phyloP scores from a whole-genome alignment of 2,888 invertebrate genomes.

The Acrobasis consociella region DNA sequence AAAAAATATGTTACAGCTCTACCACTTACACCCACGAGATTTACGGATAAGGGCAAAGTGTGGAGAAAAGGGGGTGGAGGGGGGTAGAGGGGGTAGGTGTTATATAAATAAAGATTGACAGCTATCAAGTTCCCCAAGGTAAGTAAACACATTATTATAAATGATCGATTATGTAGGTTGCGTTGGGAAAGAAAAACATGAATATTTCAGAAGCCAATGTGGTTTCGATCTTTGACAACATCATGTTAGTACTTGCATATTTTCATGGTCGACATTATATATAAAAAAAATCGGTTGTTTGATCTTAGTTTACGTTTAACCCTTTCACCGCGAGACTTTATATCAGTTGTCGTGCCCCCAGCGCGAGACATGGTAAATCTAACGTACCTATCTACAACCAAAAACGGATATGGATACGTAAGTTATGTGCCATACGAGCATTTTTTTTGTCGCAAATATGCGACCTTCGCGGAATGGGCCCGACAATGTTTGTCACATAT shows the following conservation, averaged over 20 bases:
- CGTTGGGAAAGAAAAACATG: constrained; percentile 1
- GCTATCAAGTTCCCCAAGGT: constrained; percentile 21
- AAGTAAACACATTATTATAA: constrained; percentile 24
- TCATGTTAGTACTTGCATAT: background rate
- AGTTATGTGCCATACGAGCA: too few species aligned
- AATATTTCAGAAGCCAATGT: background rate
- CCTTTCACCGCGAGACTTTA: too few species aligned
- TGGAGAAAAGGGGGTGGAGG: constrained; percentile 1
- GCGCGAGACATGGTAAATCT: too few species aligned
- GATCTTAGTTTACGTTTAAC: too few species aligned
- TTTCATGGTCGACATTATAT: too few species aligned
- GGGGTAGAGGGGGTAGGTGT: background rate
- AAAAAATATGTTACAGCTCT: background rate
- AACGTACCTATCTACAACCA: too few species aligned
- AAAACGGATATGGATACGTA: too few species aligned
- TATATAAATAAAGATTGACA: constrained; percentile 24
- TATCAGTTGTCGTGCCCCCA: too few species aligned
- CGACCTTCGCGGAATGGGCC: too few species aligned
- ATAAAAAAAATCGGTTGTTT: too few species aligned
- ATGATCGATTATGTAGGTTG: constrained; percentile 19
- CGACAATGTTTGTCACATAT: too few species aligned
- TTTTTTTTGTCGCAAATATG: too few species aligned
- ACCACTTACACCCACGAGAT: background rate
- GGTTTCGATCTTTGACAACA: background rate
- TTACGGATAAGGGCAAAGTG: background rate